Evolutionary conservation across 64 coral and sea anemone genomes (phyloP), one percentile per base, ranked within the genome.

Genomic region (Pocillopora damicornis): DNA sequence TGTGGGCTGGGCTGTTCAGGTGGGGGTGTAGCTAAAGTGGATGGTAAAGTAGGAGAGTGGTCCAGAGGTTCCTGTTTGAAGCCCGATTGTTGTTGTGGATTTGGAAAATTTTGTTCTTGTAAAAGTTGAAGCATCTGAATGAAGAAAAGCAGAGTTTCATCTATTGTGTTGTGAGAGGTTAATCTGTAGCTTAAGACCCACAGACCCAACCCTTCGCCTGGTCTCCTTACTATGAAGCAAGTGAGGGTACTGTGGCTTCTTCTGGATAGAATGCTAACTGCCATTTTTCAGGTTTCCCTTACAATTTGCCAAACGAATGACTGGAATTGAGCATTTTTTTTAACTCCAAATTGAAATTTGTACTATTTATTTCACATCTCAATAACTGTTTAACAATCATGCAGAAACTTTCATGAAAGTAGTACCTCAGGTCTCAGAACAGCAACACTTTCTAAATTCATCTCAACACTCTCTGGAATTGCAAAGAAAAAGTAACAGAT

Each of bases 401-500:
- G 16, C 16, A 15, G 16, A 15, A 63, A 63, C 13, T 11, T 15
- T 23, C 20, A 23, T 25, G n/a, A 71, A 23, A 25, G 67, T 63
- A 63, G 17, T 30, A 81, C 79, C 79, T 81, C 79, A 6, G 60
- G 79, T 17, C 26, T 81, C 9, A 18, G 1, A 5, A 81, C 1
- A 36, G 12, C 61, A 30, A 34, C n/a, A 35, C 79, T 63, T 1
- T 63, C 25, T 59, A 81, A 16, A 2, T 22, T 35, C 79, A 81
- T 34, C 79, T 81, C 60, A 11, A 63, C 58, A 81, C 63, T 81
- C 63, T 81, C 79, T 81, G 59, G 18, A 81, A 81, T 81, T 14
- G 17, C 67, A 71, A 18, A 5, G 22, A 4, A 20, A 10, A 71
- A 23, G n/a, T 71, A 51, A 51, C 7, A 4, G 42, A 51, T 51